Evolutionary conservation across 2,113 vertebrate species (phyloP).

Genomic region (Scytalopus superciliaris): DNA sequence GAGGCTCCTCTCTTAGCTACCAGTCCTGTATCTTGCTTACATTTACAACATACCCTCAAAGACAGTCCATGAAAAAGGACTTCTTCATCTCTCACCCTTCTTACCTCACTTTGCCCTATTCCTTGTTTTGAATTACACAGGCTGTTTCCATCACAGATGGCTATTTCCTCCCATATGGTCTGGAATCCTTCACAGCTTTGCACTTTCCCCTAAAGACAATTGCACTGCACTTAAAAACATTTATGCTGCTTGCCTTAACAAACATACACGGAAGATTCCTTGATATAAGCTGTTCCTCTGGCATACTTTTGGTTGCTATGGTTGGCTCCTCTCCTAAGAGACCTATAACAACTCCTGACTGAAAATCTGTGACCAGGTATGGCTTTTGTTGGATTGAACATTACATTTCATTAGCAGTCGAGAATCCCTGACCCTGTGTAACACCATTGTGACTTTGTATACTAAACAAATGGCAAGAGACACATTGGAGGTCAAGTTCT

Average conservation of each 20-base stretch:
- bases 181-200: slow-evolving; percentile 10
- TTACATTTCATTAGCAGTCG: background rate
- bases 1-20: background rate
- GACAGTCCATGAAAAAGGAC: background rate
- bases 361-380: background rate
- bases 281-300: background rate
- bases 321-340: background rate
- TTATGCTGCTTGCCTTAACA: slow-evolving; percentile 12
- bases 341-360: background rate
- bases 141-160: background rate
- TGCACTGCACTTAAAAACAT: background rate
- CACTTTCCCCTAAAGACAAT: background rate
- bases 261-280: background rate
- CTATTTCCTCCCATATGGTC: slow-evolving; percentile 7
- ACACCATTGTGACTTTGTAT: background rate
- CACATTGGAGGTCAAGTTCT: background rate
- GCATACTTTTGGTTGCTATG: background rate
- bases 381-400: background rate
- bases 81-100: background rate
- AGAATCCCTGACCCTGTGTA: background rate
- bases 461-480: background rate
- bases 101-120: background rate
- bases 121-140: background rate
- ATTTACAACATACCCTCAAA: background rate
- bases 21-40: background rate